These are phyloP conservation scores for Dromiciops gliroides DNA, from an alignment of 2,113 vertebrate genomes.

Conservation along the genomic window DNA sequence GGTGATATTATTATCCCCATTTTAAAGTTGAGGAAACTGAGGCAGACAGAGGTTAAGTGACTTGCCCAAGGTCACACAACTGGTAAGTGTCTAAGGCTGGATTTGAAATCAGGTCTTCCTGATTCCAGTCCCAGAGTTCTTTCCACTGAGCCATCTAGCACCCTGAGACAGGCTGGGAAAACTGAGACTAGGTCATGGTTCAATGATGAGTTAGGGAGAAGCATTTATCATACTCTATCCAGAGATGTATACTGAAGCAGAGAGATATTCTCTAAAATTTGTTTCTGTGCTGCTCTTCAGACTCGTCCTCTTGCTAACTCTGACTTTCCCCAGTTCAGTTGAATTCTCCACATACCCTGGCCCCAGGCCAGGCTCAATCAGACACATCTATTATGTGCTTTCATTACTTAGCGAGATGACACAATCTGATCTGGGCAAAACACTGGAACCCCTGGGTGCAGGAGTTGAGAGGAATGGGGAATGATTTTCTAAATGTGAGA, in stretches of 20 bases:
- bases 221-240: neutral
- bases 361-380: slow-evolving; percentile 36
- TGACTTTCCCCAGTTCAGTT: slow-evolving; percentile 44
- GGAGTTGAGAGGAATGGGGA: rapidly evolving
- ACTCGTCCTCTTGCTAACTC: slow-evolving; percentile 57
- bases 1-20: neutral
- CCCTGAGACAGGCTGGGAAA: neutral
- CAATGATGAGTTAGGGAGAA: neutral
- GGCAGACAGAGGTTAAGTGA: neutral
- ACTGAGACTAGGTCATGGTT: neutral
- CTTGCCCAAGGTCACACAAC: neutral
- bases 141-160: neutral
- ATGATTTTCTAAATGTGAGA: neutral
- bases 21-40: neutral
- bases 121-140: neutral
- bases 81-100: neutral
- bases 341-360: neutral
- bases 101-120: neutral
- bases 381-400: slow-evolving; percentile 16
- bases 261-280: slow-evolving; percentile 39
- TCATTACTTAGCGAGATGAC: slow-evolving; percentile 33
- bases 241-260: slow-evolving; percentile 30
- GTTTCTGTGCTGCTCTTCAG: slow-evolving; percentile 60
- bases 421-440: slow-evolving; percentile 33
- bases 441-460: neutral